phyloP scores from a whole-genome alignment of 2,888 invertebrate species.

The Gasteruption jaculator region DNA sequence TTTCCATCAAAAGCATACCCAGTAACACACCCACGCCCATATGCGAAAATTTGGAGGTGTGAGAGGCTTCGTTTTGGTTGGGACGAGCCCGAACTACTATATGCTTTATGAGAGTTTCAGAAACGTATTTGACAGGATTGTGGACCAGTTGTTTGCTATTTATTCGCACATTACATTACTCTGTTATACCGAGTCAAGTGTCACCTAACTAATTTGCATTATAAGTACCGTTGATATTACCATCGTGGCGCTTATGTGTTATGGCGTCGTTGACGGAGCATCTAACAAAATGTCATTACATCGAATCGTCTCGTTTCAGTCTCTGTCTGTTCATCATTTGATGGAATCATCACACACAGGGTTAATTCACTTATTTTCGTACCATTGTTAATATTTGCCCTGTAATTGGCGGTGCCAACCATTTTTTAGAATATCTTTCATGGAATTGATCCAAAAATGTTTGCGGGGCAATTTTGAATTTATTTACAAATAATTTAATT shows the following conservation, averaged over 20 bases:
- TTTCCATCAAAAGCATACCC: constrained; percentile 52
- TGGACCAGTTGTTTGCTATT: constrained; percentile 51
- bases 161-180: constrained; percentile 52
- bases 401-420: no score
- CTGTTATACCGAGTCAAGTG: constrained; percentile 49
- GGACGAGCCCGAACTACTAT: constrained; percentile 25
- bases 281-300: no score
- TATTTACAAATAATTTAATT: no score
- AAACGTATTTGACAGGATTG: constrained; percentile 46
- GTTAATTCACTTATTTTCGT: no score
- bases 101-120: constrained; percentile 49
- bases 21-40: constrained; percentile 48
- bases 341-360: no score
- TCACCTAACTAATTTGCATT: constrained; percentile 51
- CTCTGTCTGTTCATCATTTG: no score
- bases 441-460: no score
- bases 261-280: constrained; percentile 44
- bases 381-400: no score
- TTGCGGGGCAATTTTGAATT: no score
- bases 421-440: no score
- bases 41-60: constrained; percentile 19
- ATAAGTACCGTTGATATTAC: constrained; percentile 49
- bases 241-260: constrained; percentile 46
- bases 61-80: constrained; percentile 12
- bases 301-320: constrained; percentile 14